Conservation (phyloP, 2,797 vertebrate species). For the Xerus rutilus region DNA sequence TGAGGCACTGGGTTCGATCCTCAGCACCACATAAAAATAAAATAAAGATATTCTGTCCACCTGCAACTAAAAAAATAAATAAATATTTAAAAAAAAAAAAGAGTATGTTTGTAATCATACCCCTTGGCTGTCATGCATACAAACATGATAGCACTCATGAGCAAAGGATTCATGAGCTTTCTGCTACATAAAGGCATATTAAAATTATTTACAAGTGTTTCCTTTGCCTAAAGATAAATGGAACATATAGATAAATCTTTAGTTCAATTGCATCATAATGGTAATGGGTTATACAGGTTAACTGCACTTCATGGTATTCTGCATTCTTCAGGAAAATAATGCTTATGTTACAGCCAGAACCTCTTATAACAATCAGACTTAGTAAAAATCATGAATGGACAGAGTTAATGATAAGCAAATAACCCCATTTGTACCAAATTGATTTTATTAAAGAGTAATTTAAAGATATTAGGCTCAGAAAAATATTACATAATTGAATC, state of each 20-base stretch:
- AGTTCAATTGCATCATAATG: neutral
- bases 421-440: conserved; percentile 80
- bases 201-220: neutral
- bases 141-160: neutral
- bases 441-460: conserved; percentile 85
- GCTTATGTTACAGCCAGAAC: conserved; percentile 54
- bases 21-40: too few relatives aligned
- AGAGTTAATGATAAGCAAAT: conserved; percentile 74
- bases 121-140: neutral
- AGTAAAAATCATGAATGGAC: conserved; percentile 78
- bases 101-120: neutral
- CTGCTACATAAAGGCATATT: neutral
- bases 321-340: conserved; percentile 39
- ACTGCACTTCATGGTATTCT: neutral
- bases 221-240: neutral
- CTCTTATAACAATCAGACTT: conserved; percentile 63
- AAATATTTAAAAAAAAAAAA: too few relatives aligned
- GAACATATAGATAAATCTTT: neutral
- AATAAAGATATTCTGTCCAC: too few relatives aligned
- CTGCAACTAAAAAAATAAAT: too few relatives aligned
- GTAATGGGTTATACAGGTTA: neutral
- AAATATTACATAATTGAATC: conserved; percentile 82
- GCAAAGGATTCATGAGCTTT: neutral
- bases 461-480: conserved; percentile 83
- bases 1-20: too few relatives aligned